Percentiles rank a stretch among this genome's conserved stretches.
These are phyloP conservation scores for Tipula helvola DNA, from an alignment of 2,888 invertebrate species.

Conservation along the genomic window DNA sequence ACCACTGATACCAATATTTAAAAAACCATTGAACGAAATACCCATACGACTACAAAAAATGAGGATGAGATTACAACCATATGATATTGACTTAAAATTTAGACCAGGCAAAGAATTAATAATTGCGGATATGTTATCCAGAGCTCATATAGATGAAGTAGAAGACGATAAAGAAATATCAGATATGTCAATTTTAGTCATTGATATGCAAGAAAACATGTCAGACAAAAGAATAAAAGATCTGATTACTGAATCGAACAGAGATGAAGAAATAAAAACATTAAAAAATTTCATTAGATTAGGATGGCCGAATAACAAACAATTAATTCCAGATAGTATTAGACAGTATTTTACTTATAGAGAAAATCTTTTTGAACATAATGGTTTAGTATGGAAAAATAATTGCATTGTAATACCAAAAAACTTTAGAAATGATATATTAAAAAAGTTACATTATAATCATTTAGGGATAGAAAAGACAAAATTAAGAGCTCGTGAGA, in stretches of 20 bases:
- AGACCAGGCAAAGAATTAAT: slow-evolving; percentile 18
- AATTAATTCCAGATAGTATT: slow-evolving; percentile 6
- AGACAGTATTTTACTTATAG: slow-evolving; percentile 11
- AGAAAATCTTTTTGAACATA: slow-evolving; percentile 13
- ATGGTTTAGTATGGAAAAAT: slow-evolving; percentile 15
- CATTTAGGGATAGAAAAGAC: neutral
- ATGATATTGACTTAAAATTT: slow-evolving; percentile 16
- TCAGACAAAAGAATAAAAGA: neutral
- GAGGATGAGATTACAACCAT: slow-evolving; percentile 15
- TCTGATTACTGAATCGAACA: neutral
- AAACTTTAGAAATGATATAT: slow-evolving; percentile 6
- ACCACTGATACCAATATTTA: too few relatives aligned
- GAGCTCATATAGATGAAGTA: too few relatives aligned
- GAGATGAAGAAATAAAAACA: neutral
- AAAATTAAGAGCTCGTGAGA: neutral
- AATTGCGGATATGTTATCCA: slow-evolving; percentile 16
- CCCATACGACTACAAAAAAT: too few relatives aligned
- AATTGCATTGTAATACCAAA: neutral
- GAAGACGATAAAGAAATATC: too few relatives aligned
- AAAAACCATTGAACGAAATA: too few relatives aligned
- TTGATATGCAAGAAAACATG: slow-evolving; percentile 12
- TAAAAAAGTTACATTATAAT: neutral
- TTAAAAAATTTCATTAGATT: neutral
- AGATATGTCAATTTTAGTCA: neutral
- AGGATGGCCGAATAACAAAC: slow-evolving; percentile 17